A percentile compares a stretch with the other conserved stretches of the same genome.
phyloP scores from a whole-genome alignment of 1,140 invertebrate species.

The Eriocheir sinensis region DNA sequence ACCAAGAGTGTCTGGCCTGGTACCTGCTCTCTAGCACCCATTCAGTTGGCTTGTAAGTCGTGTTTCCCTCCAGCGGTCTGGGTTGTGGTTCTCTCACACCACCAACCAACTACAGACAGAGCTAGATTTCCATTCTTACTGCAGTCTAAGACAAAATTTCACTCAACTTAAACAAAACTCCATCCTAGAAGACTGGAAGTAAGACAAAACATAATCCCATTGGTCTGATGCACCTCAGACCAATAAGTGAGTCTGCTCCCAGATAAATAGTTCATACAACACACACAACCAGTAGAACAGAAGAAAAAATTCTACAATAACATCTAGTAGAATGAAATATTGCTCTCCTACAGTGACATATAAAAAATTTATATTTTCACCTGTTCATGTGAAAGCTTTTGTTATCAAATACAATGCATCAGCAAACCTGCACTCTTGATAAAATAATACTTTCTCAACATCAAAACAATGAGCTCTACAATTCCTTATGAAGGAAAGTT shows the following conservation, averaged over 20 bases:
- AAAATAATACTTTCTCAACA: not conserved
- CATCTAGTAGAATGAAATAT: too few relatives aligned
- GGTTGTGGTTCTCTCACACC: not conserved
- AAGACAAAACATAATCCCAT: not conserved
- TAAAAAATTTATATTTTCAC: too few relatives aligned
- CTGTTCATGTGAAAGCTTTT: too few relatives aligned
- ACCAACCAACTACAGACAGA: not conserved
- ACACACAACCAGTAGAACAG: too few relatives aligned
- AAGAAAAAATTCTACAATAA: too few relatives aligned
- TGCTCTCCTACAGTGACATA: too few relatives aligned
- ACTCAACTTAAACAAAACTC: not conserved
- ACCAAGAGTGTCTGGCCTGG: not conserved
- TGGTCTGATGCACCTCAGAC: not conserved
- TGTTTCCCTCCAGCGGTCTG: constrained; percentile 10
- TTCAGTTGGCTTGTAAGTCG: not conserved
- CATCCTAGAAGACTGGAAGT: constrained; percentile 4
- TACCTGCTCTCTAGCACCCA: not conserved
- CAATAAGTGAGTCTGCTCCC: not conserved
- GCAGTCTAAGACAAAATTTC: not conserved
- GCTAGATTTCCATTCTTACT: not conserved
- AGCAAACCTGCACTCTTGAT: too few relatives aligned
- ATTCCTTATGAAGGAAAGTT: not conserved
- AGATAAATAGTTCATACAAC: too few relatives aligned
- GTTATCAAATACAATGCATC: too few relatives aligned
- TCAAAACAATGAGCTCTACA: not conserved